These are phyloP conservation scores for Alloscopus bannaensis DNA, from an alignment of 2,888 invertebrate genomes.

Conservation along the genomic window DNA sequence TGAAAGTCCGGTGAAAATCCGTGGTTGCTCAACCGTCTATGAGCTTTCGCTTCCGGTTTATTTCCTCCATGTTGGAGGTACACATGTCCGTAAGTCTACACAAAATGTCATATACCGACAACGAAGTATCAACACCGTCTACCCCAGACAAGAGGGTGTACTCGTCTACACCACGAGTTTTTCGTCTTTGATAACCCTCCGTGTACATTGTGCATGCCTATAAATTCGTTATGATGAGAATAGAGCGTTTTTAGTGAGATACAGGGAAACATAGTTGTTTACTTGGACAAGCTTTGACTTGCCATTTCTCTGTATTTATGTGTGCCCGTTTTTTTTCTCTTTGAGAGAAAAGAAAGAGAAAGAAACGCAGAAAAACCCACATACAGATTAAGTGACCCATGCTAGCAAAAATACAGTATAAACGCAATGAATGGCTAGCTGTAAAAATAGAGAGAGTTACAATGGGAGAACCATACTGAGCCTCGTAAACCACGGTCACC, in stretches of 20 bases:
- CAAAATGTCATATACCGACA: no score
- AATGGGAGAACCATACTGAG: constrained; percentile 12
- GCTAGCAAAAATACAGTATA: constrained; percentile 31
- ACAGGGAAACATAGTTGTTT: constrained; percentile 12
- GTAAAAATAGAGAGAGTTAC: constrained; percentile 32
- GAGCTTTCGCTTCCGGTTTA: constrained; percentile 29
- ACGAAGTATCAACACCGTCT: no score
- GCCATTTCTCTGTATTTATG: constrained; percentile 27
- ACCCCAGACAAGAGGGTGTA: no score
- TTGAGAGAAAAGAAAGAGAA: constrained; percentile 7
- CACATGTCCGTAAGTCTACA: no score
- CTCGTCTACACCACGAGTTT: no score
- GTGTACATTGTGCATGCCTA: neutral
- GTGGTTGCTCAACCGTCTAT: constrained; percentile 24
- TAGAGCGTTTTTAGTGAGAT: neutral
- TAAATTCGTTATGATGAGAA: neutral
- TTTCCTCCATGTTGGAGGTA: constrained; percentile 12
- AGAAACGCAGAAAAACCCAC: no score
- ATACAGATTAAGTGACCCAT: constrained; percentile 50
- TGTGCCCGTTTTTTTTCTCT: constrained; percentile 12
- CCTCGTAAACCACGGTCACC: constrained; percentile 53
- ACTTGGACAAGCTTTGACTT: constrained; percentile 7
- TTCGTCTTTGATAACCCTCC: no score
- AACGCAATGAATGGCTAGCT: constrained; percentile 40
- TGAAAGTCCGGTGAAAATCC: constrained; percentile 24